Evolutionary conservation across 2,797 vertebrate species (phyloP).

Genomic region (Onychomys torridus): DNA sequence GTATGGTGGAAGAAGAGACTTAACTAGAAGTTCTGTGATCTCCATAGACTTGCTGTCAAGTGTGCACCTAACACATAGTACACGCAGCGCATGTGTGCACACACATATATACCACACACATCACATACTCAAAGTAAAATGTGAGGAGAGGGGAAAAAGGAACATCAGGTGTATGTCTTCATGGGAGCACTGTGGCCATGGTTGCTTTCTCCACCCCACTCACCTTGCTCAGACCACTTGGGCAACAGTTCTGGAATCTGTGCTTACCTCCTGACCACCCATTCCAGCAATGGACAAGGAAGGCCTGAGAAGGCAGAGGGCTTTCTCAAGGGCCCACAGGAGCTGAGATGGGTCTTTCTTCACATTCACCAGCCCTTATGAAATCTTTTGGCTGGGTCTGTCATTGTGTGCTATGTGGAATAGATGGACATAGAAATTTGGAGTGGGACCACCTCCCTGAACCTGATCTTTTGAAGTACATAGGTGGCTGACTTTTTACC

Average conservation of each 20-base stretch:
- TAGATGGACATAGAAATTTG: too few species aligned
- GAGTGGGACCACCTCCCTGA: not conserved
- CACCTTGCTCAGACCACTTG: not conserved
- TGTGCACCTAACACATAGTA: not conserved
- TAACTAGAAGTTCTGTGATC: not conserved
- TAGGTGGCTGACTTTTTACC: not conserved
- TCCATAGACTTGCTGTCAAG: not conserved
- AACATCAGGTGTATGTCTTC: not conserved
- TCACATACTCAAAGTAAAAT: not conserved
- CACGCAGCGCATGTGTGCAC: too few species aligned
- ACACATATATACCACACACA: not conserved
- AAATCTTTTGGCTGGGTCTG: not conserved
- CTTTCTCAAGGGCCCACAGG: not conserved
- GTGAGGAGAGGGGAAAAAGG: not conserved
- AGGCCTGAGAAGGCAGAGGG: not conserved
- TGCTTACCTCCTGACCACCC: not conserved
- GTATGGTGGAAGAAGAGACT: not conserved
- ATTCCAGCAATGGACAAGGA: not conserved
- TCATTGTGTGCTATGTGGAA: not conserved
- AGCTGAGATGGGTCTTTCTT: not conserved
- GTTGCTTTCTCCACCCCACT: not conserved
- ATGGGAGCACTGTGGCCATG: not conserved
- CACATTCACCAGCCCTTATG: not conserved
- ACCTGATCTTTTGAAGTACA: not conserved
- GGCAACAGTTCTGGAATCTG: conserved; percentile 34